Percentiles rank a stretch among this genome's conserved stretches.
Conservation (phyloP, 2,888 invertebrate species). For the Ophraella communa region DNA sequence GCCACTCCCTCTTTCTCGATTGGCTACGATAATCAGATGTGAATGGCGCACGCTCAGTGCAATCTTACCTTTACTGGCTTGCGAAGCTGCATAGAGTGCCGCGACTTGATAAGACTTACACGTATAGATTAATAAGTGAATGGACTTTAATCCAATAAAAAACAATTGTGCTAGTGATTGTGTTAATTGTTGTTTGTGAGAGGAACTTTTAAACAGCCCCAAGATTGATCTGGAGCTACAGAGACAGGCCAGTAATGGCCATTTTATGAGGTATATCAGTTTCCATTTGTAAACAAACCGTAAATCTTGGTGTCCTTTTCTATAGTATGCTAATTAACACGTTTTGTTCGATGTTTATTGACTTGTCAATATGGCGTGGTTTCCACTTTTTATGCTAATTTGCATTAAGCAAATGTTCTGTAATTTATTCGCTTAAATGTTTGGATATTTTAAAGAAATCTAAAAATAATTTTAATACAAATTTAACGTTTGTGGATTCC, state of each 20-base stretch:
- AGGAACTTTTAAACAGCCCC: slow-evolving; percentile 60
- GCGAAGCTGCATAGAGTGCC: slow-evolving; percentile 52
- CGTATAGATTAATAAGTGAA: slow-evolving; percentile 43
- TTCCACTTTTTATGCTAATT: slow-evolving; percentile 27
- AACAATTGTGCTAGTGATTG: slow-evolving; percentile 39
- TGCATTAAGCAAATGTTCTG: not conserved
- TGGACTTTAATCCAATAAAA: slow-evolving; percentile 21
- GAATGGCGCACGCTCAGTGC: slow-evolving; percentile 51
- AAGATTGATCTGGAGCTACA: slow-evolving; percentile 80
- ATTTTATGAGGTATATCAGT: slow-evolving; percentile 70
- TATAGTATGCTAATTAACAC: slow-evolving; percentile 39
- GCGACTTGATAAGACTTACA: slow-evolving; percentile 55
- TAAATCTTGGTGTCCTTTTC: slow-evolving; percentile 35
- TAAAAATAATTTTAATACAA: too few species aligned
- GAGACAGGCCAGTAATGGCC: slow-evolving; percentile 76
- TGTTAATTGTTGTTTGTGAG: slow-evolving; percentile 38
- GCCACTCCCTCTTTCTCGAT: slow-evolving; percentile 53
- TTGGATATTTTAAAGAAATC: too few species aligned
- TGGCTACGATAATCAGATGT: slow-evolving; percentile 47
- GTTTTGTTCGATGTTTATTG: slow-evolving; percentile 35
- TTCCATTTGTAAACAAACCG: slow-evolving; percentile 38
- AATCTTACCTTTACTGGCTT: slow-evolving; percentile 39
- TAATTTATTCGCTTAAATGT: too few species aligned
- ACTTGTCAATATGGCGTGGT: slow-evolving; percentile 32
- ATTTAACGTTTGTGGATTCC: too few species aligned